Base-by-base conservation (phyloP, 2,113 vertebrate genomes). In the Otus sunia region DNA sequence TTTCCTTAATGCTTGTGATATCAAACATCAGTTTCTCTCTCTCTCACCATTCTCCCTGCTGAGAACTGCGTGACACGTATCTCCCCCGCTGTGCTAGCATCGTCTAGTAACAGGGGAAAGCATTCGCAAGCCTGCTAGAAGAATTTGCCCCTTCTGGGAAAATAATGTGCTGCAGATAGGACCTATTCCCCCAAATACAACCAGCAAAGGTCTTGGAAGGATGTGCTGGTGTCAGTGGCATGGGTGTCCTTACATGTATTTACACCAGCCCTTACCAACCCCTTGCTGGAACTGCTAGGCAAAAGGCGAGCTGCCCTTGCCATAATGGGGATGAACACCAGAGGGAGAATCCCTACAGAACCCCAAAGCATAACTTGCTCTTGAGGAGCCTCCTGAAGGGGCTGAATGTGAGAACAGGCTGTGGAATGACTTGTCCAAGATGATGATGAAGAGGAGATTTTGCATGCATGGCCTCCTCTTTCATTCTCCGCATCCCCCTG, bases 231-330 rank as follows among this genome's bases (percentile, higher is more conserved):
- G 45, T 4, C 9, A 60, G 62, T 25, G 36, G 21, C 5, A 10
- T 6, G 21, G 3, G 7, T 73, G 45, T 36, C 43, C 49, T 27
- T 49, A 11, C 0, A 4, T 15, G 14, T 45, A 39, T 41, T 27
- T 45, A 5, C 11, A 43, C 18, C 34, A 71, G 78, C 45, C 59
- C 27, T 86, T 29, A 3, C 39, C 9, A 5, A 32, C 19, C 30
- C 47, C 15, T 20, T 2, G 0, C 29, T 52, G 58, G n/a, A 39
- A 0, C 17, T 34, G 17, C 37, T 17, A 9, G 4, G 13, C 37
- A 34, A 36, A 43, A 63, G 52, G 4, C n/a, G 32, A 34, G 39
- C 18, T 83, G 34, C 4, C 25, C 50, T 59, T 86, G 82, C 73
- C 5, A 18, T 50, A 59, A 63, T 3, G 53, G 59, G 9, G 5